Conservation (phyloP, 2,113 vertebrate species). For the Taxidea taxus region DNA sequence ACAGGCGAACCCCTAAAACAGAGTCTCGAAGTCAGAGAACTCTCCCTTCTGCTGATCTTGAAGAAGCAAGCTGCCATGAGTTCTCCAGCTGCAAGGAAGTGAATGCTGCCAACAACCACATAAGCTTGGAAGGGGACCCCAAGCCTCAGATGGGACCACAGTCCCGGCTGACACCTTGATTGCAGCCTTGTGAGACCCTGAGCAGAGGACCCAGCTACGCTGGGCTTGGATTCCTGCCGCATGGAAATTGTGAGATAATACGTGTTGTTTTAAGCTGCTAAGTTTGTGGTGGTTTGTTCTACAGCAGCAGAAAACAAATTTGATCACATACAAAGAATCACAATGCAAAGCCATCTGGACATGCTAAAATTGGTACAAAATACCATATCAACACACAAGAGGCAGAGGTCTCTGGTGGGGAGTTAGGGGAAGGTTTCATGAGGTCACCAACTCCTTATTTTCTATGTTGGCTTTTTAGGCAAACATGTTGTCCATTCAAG, state of each 20-base stretch:
- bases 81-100: slow-evolving; percentile 53
- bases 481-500: background rate
- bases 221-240: background rate
- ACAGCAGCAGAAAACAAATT: background rate
- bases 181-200: slow-evolving; percentile 23
- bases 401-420: background rate
- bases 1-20: background rate
- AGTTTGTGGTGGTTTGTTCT: background rate
- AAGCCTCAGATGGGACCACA: slow-evolving; percentile 54
- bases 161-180: slow-evolving; percentile 34
- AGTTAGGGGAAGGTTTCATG: background rate
- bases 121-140: slow-evolving; percentile 34
- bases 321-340: background rate
- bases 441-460: background rate
- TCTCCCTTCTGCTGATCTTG: slow-evolving; percentile 38
- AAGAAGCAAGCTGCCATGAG: background rate
- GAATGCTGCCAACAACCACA: slow-evolving; percentile 48
- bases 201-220: background rate
- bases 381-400: background rate
- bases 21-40: background rate
- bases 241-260: slow-evolving; percentile 47
- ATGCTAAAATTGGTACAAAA: background rate
- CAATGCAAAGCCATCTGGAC: background rate
- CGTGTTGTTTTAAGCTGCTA: slow-evolving; percentile 34
- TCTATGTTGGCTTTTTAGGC: background rate